A percentile compares a stretch with the other conserved stretches of the same genome.
Evolutionary conservation across 23 tunicate genomes (phyloP).

Genomic region (Ciona savignyi): DNA sequence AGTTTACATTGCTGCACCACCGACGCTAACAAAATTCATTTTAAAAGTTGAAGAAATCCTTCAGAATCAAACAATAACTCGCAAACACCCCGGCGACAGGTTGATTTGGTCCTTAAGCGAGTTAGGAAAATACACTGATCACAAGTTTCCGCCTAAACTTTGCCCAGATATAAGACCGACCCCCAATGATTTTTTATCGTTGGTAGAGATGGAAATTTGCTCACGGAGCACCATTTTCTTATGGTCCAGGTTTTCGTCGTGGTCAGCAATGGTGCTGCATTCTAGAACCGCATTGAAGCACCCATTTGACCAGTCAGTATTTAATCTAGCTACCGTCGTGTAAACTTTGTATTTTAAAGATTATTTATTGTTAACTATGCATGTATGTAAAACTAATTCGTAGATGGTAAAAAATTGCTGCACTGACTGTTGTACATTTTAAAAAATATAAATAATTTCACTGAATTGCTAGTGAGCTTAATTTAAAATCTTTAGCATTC

Average conservation of each 20-base stretch:
- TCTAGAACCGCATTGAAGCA: background rate
- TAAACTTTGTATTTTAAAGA: too few species aligned
- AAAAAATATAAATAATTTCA: too few species aligned
- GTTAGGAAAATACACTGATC: background rate
- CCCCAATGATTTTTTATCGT: constrained; percentile 7
- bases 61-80: background rate
- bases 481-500: too few species aligned
- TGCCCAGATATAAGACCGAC: constrained; percentile 14
- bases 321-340: too few species aligned
- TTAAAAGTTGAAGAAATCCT: background rate
- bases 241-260: constrained; percentile 4
- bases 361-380: too few species aligned
- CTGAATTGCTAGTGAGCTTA: too few species aligned
- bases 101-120: background rate
- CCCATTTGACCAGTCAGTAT: constrained; percentile 6
- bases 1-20: background rate
- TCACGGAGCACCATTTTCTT: constrained; percentile 1
- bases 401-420: too few species aligned
- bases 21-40: background rate
- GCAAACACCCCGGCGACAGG: background rate
- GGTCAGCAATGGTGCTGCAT: constrained; percentile 16
- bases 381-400: too few species aligned
- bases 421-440: too few species aligned
- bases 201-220: constrained; percentile 8
- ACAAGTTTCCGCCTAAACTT: background rate